These are phyloP conservation scores for Camptogramma bilineatum DNA, from an alignment of 2,888 invertebrate genomes.

Conservation along the genomic window DNA sequence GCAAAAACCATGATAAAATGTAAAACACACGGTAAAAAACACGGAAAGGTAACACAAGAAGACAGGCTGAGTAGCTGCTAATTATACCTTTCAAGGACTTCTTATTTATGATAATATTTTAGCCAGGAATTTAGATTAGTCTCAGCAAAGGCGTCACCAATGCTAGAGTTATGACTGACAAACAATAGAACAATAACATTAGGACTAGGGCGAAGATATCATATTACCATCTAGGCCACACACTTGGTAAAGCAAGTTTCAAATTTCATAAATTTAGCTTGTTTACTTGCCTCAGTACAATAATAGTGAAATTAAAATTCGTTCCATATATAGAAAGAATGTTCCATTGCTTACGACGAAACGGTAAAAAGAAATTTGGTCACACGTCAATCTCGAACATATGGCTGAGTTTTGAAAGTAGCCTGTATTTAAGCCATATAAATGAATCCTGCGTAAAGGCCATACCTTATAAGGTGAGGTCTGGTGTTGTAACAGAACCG, in stretches of 20 bases:
- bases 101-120: conserved; percentile 7
- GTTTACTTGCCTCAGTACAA: conserved; percentile 16
- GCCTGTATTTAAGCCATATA: conserved; percentile 78
- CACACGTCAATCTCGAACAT: conserved; percentile 79
- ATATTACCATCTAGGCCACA: conserved; percentile 53
- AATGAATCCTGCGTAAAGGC: conserved; percentile 76
- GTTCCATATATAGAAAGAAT: conserved; percentile 25
- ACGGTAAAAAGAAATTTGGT: conserved; percentile 71
- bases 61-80: not conserved
- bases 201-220: conserved; percentile 43
- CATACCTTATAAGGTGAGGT: conserved; percentile 76
- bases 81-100: not conserved
- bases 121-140: not conserved
- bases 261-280: conserved; percentile 36
- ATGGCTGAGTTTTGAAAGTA: conserved; percentile 81
- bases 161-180: conserved; percentile 17
- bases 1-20: not conserved
- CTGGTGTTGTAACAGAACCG: conserved; percentile 71
- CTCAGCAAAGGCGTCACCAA: conserved; percentile 18
- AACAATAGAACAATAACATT: conserved; percentile 51
- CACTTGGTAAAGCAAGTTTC: conserved; percentile 41
- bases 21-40: not conserved
- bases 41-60: not conserved
- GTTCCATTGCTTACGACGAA: conserved; percentile 28
- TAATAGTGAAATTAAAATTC: conserved; percentile 18